Base-by-base conservation (phyloP, 2,113 vertebrate species). In the Etheostoma spectabile region DNA sequence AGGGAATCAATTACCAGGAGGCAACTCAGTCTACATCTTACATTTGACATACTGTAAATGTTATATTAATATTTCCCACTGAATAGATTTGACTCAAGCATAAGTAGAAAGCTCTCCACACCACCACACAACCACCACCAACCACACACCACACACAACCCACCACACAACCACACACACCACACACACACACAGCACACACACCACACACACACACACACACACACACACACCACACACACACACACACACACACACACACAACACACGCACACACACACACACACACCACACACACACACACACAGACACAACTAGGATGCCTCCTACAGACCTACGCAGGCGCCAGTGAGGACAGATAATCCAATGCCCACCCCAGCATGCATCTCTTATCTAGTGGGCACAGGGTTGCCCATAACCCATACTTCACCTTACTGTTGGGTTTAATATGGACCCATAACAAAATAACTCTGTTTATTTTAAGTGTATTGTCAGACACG, bases 61-160 rank as follows among this genome's bases (percentile, higher is more conserved):
- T 80, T 82, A 53, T 22, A 66, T 75, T 74, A 51, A 74, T 78
- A 79, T 75, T 79, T 86, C 76, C 79, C 81, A 84, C 61, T 1
- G 45, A 65, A 79, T 61, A 57, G 64, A 68, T 69, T 70, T 64
- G 86, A 82, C 83, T 89, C 77, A 57, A 80, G 27, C 82, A 78
- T 77, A 74, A 88, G 71, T 55, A 78, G 42, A 82, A 82, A 76
- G 59, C 60, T 84, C 60, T 42, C 67, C 61, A 76, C 71, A 64
- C n/a, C n/a, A n/a, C n/a, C n/a, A n/a, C n/a, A n/a, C n/a, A n/a
- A n/a, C n/a, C n/a, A n/a, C n/a, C n/a, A n/a, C n/a, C n/a, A n/a
- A n/a, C n/a, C 51, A 1, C 48, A 3, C 74, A 73, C 15, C n/a
- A n/a, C n/a, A 79, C 46, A 49, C 72, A 76, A n/a, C n/a, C n/a